Evolutionary conservation across 2,797 vertebrate species (phyloP).

Genomic region (Ibycter americanus): DNA sequence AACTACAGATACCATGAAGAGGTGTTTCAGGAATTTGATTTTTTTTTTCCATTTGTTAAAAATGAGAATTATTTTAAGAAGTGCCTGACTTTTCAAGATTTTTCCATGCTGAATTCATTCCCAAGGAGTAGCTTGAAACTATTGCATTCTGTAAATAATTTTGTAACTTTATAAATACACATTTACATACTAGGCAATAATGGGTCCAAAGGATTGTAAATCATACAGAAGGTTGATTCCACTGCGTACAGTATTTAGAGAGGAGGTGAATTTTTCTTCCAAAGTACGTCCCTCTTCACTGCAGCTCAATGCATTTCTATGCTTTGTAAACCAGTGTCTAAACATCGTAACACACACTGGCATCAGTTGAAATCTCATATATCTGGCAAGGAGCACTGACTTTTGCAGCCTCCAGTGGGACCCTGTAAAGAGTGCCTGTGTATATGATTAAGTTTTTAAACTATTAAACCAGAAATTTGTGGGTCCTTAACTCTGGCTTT

Average conservation of each 20-base stretch:
- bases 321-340: neutral
- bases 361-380: neutral
- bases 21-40: neutral
- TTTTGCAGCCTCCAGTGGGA: neutral
- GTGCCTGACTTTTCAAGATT: neutral
- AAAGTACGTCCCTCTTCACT: neutral
- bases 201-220: neutral
- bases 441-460: neutral
- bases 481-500: neutral
- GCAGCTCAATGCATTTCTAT: neutral
- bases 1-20: neutral
- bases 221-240: neutral
- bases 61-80: neutral
- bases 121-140: neutral
- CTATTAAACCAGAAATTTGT: neutral
- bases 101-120: neutral
- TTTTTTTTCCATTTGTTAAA: neutral
- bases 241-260: neutral
- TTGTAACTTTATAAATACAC: neutral
- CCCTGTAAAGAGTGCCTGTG: neutral
- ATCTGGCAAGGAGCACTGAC: neutral
- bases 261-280: neutral
- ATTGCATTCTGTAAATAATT: conserved; percentile 3
- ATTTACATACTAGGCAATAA: neutral
- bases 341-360: neutral